phyloP scores from a whole-genome alignment of 2,797 vertebrate genomes.

The Chiloscyllium punctatum region DNA sequence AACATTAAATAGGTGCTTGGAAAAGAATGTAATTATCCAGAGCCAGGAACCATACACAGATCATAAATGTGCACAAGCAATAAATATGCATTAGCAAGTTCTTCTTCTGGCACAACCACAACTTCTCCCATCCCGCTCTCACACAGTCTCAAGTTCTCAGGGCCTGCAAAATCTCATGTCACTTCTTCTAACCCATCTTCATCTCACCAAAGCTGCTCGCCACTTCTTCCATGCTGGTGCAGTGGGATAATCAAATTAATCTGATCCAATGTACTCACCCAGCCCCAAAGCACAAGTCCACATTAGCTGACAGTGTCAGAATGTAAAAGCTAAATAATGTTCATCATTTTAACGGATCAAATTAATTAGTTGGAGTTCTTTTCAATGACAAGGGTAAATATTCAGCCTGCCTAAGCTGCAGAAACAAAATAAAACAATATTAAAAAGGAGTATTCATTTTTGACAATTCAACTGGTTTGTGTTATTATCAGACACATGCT shows the following conservation, averaged over 20 bases:
- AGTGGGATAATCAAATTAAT: neutral
- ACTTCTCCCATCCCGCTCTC: neutral
- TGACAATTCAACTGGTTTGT: neutral
- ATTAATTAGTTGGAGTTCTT: neutral
- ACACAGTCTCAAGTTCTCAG: slow-evolving; percentile 3
- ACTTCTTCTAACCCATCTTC: neutral
- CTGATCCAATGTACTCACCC: neutral
- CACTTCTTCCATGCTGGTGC: neutral
- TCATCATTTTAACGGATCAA: neutral
- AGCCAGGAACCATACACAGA: neutral
- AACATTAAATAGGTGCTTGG: neutral
- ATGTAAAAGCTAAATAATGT: neutral
- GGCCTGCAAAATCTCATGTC: neutral
- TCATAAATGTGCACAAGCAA: neutral
- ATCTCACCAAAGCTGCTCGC: neutral
- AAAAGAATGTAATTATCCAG: neutral
- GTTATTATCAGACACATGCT: neutral
- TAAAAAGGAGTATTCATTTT: neutral
- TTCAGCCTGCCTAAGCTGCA: neutral
- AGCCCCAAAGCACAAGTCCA: neutral
- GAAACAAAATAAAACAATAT: neutral
- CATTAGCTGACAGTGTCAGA: neutral
- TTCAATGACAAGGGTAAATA: neutral
- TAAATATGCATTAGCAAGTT: neutral
- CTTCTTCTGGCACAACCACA: neutral